These are phyloP conservation scores for Haplotaxodon microlepis DNA, from an alignment of 2,113 vertebrate genomes.

Conservation along the genomic window DNA sequence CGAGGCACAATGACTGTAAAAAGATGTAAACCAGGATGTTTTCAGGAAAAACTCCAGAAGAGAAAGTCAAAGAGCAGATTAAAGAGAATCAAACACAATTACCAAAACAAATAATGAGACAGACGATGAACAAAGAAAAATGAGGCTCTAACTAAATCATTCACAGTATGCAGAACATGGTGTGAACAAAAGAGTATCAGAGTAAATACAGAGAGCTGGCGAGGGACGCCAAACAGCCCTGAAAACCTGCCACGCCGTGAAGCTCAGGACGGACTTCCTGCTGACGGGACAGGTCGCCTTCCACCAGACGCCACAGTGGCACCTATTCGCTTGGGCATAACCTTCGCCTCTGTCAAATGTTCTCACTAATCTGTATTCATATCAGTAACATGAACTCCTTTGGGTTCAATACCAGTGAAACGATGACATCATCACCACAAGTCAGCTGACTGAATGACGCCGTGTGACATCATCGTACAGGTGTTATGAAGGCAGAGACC, in stretches of 20 bases:
- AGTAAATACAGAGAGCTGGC: not conserved
- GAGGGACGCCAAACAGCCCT: not conserved
- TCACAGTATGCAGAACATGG: not conserved
- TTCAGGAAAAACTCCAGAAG: not conserved
- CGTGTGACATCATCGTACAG: not conserved
- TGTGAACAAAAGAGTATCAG: not conserved
- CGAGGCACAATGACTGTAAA: not conserved
- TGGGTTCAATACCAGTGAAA: not conserved
- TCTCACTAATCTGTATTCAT: not conserved
- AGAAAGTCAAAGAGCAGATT: not conserved
- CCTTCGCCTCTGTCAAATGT: not conserved
- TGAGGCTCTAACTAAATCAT: not conserved
- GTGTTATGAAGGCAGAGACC: not conserved
- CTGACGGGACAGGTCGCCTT: not conserved
- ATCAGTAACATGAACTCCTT: not conserved
- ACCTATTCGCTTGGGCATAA: rapidly evolving
- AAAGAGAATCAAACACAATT: not conserved
- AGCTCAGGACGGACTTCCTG: not conserved
- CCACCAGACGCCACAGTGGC: not conserved
- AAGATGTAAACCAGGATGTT: not conserved
- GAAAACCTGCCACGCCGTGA: not conserved
- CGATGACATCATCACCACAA: not conserved
- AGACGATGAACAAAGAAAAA: not conserved
- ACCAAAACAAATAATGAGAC: not conserved
- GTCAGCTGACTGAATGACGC: not conserved